Percentiles rank a stretch among this genome's conserved stretches.
Evolutionary conservation across 2,113 vertebrate genomes (phyloP).

Genomic region (Myiopsitta monachus): DNA sequence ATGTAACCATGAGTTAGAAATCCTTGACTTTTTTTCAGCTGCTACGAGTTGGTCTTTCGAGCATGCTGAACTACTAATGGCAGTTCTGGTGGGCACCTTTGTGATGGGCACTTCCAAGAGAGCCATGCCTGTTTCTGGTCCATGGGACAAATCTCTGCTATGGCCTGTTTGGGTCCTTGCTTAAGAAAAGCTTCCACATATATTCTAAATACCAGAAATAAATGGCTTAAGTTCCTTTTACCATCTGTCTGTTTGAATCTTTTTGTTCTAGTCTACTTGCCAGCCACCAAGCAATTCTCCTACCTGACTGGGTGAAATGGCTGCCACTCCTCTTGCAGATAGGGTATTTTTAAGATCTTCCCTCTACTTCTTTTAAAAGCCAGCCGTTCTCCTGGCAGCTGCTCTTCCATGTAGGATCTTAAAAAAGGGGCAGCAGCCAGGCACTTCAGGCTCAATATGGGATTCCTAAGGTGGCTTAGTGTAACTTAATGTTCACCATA

Average conservation of each 20-base stretch:
- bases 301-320: not conserved
- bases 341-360: not conserved
- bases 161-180: not conserved
- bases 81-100: not conserved
- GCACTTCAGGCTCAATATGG: not conserved
- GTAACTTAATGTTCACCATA: not conserved
- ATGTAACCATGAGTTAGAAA: not conserved
- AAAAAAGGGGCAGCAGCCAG: not conserved
- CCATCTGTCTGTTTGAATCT: not conserved
- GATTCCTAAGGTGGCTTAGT: not conserved
- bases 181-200: not conserved
- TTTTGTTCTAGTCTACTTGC: not conserved
- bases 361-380: not conserved
- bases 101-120: not conserved
- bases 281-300: not conserved
- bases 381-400: not conserved
- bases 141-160: not conserved
- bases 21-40: not conserved
- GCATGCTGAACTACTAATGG: not conserved
- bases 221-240: not conserved
- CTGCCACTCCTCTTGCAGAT: not conserved
- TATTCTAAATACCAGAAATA: not conserved
- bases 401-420: not conserved
- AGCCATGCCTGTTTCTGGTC: not conserved
- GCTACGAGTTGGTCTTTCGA: not conserved